Percentiles rank a stretch among this genome's conserved stretches.
phyloP scores from a whole-genome alignment of 2,113 vertebrate genomes.

The Ailuropoda melanoleuca region DNA sequence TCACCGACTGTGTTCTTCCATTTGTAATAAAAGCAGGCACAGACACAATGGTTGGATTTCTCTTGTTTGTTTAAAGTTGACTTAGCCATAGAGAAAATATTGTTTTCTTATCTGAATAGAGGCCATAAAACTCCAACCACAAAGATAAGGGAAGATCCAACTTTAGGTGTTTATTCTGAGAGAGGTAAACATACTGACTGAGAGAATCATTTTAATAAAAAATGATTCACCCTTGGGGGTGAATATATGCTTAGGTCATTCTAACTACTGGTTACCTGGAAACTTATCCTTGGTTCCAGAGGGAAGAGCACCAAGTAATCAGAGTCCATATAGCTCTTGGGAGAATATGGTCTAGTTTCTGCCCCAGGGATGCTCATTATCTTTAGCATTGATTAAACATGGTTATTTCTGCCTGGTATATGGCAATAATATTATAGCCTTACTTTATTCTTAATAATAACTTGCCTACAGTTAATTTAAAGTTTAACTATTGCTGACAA shows the following conservation, averaged over 20 bases:
- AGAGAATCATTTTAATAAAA: neutral
- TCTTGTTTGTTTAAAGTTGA: neutral
- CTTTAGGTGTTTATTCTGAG: neutral
- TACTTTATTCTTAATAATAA: neutral
- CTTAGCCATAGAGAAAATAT: neutral
- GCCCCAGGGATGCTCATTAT: slow-evolving; percentile 45
- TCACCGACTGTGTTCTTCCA: neutral
- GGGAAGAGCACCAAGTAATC: neutral
- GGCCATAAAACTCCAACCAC: neutral
- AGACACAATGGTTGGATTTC: neutral
- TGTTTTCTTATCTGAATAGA: neutral
- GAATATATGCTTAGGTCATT: neutral
- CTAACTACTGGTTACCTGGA: slow-evolving; percentile 52
- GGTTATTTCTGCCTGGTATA: neutral
- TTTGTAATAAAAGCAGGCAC: neutral
- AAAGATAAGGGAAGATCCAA: neutral
- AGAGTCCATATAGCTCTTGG: neutral
- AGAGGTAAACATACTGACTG: neutral
- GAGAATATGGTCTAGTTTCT: neutral
- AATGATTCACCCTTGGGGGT: neutral
- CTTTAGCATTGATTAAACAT: neutral
- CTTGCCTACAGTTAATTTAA: neutral
- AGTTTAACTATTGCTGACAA: neutral
- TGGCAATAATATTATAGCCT: neutral
- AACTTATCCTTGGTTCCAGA: neutral